Conservation (phyloP, 1,140 invertebrate genomes). For the Drosophila busckii region DNA sequence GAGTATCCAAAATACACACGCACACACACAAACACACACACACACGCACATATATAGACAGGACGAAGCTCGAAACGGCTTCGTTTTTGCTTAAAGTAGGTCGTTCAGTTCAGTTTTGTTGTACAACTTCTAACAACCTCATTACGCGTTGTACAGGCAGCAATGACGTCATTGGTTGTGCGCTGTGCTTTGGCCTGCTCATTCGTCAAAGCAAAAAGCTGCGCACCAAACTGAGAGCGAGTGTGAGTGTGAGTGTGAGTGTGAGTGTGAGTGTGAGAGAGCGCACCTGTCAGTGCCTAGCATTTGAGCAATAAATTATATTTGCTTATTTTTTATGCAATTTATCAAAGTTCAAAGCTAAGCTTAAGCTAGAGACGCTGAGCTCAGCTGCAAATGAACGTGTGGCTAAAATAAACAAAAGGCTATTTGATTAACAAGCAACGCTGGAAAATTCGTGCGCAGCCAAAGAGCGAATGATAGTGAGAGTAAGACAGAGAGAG, state of each 20-base stretch:
- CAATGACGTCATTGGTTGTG: conserved; percentile 69
- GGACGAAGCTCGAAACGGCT: conserved; percentile 12
- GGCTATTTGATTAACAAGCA: too few species aligned
- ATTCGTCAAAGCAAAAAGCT: conserved; percentile 53
- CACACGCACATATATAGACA: not conserved
- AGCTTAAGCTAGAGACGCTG: too few species aligned
- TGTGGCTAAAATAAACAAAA: too few species aligned
- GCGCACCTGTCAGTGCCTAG: too few species aligned
- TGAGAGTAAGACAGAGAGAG: not conserved
- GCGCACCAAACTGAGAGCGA: conserved; percentile 27
- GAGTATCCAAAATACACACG: conserved; percentile 19
- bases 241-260: too few species aligned
- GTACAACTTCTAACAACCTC: conserved; percentile 68
- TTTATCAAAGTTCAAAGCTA: too few species aligned
- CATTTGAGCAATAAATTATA: too few species aligned
- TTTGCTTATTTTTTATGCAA: too few species aligned
- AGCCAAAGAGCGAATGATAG: not conserved
- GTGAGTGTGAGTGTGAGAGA: too few species aligned
- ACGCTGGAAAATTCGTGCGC: too few species aligned
- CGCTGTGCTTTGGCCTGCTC: conserved; percentile 46
- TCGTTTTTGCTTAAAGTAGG: conserved; percentile 47
- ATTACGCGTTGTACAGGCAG: conserved; percentile 49
- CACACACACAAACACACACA: conserved; percentile 6
- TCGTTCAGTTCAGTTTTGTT: conserved; percentile 51
- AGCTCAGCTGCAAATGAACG: too few species aligned